Evolutionary conservation across 2,113 vertebrate species (phyloP).

Genomic region (Poeciliopsis turrubarensis): DNA sequence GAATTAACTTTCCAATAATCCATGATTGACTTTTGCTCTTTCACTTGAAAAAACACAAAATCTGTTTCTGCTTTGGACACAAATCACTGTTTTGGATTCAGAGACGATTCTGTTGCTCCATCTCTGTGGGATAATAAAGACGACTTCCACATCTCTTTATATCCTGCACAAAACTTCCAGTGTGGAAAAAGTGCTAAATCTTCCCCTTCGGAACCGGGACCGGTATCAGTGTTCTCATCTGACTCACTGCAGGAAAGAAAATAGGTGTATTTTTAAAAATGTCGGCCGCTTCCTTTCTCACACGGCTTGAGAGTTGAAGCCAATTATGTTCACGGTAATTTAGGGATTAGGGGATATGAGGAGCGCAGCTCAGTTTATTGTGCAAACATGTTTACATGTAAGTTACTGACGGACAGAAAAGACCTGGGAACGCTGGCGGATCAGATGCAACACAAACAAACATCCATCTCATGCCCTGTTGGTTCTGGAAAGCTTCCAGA

Average conservation of each 20-base stretch:
- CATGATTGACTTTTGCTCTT: background rate
- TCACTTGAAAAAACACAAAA: background rate
- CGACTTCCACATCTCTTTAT: background rate
- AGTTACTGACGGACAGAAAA: constrained; percentile 14
- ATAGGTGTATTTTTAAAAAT: constrained; percentile 9
- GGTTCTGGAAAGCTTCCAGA: constrained; percentile 28
- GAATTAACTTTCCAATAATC: background rate
- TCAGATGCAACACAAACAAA: constrained; percentile 51
- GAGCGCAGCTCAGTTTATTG: background rate
- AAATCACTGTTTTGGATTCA: background rate
- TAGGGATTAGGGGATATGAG: background rate
- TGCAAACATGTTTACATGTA: constrained; percentile 27
- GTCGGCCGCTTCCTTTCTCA: background rate
- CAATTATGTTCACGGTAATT: background rate
- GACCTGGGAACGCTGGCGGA: constrained; percentile 38
- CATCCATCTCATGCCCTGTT: constrained; percentile 24
- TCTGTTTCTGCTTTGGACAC: background rate
- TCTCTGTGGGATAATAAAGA: background rate
- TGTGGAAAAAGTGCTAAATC: background rate
- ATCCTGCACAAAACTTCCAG: background rate
- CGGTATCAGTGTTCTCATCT: background rate
- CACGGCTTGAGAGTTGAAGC: background rate
- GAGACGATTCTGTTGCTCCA: background rate
- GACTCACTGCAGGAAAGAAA: background rate
- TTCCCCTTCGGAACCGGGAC: rapidly evolving